Evolutionary conservation across 1,140 invertebrate genomes (phyloP).

Genomic region (Chionoecetes opilio): DNA sequence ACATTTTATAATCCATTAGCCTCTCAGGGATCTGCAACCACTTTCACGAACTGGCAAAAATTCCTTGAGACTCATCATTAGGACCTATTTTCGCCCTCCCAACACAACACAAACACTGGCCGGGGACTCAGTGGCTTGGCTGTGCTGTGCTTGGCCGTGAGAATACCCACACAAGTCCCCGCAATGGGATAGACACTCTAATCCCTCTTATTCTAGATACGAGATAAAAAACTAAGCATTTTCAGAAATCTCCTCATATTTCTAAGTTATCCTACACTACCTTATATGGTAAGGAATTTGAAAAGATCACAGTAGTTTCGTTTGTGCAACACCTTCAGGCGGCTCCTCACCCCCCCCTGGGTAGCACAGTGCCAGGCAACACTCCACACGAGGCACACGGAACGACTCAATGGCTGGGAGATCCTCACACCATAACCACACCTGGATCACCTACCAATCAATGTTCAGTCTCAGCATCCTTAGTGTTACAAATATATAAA

Average conservation of each 20-base stretch:
- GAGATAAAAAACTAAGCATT: not conserved
- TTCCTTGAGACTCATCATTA: too few species aligned
- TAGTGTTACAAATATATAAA: not conserved
- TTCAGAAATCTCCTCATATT: not conserved
- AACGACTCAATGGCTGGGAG: not conserved
- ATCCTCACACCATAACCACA: too few species aligned
- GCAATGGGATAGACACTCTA: not conserved
- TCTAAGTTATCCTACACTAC: not conserved
- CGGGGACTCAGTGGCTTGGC: not conserved
- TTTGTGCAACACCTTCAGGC: not conserved
- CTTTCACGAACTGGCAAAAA: too few species aligned
- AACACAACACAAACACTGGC: not conserved
- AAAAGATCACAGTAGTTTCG: slow-evolving; percentile 3
- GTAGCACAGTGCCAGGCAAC: not conserved
- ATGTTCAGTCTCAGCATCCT: not conserved
- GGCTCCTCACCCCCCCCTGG: not conserved
- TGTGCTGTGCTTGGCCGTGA: not conserved
- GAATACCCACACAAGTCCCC: too few species aligned
- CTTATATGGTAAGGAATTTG: not conserved
- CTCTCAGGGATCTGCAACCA: too few species aligned
- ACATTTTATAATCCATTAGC: too few species aligned
- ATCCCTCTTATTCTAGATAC: not conserved
- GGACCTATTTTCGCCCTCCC: too few species aligned
- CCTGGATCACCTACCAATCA: not conserved
- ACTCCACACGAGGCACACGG: not conserved